phyloP scores from a whole-genome alignment of 2,888 invertebrate genomes.

The Eupithecia centaureata region DNA sequence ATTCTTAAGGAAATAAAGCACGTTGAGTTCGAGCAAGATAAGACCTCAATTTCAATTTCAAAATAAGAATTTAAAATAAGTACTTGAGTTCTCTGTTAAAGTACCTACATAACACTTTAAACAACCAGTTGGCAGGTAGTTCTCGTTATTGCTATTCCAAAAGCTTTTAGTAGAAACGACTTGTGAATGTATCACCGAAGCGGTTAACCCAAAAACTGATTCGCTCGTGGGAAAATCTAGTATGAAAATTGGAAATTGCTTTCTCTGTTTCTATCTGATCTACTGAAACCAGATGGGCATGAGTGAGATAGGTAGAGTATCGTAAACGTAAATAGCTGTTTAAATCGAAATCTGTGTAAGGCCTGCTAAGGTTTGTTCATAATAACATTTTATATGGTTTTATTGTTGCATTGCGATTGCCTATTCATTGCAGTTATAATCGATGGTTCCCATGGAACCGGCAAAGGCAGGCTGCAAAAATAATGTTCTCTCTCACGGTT shows the following conservation, averaged over 20 bases:
- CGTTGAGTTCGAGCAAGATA: too few species aligned
- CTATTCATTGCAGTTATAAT: conserved; percentile 8
- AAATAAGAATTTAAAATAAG: neutral
- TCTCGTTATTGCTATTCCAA: conserved; percentile 22
- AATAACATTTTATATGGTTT: conserved; percentile 15
- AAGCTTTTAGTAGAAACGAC: conserved; percentile 29
- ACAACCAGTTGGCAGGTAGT: conserved; percentile 16
- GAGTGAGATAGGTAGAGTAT: conserved; percentile 18
- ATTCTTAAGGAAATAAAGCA: too few species aligned
- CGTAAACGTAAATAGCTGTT: conserved; percentile 11
- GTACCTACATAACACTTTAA: neutral
- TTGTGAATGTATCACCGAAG: conserved; percentile 11
- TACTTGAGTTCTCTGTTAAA: neutral
- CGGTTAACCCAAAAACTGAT: conserved; percentile 25
- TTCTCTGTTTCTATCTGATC: conserved; percentile 18
- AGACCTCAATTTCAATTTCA: too few species aligned
- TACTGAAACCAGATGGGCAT: neutral
- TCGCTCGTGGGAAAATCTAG: conserved; percentile 27
- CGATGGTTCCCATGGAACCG: conserved; percentile 7
- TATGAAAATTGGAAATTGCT: conserved; percentile 31
- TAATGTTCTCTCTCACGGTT: neutral
- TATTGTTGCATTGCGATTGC: conserved; percentile 12
- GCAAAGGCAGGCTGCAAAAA: conserved; percentile 2
- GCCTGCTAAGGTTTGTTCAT: conserved; percentile 16
- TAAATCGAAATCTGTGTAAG: conserved; percentile 23